These are phyloP conservation scores for Colostygia pectinataria DNA, from an alignment of 2,888 invertebrate genomes.

Conservation along the genomic window DNA sequence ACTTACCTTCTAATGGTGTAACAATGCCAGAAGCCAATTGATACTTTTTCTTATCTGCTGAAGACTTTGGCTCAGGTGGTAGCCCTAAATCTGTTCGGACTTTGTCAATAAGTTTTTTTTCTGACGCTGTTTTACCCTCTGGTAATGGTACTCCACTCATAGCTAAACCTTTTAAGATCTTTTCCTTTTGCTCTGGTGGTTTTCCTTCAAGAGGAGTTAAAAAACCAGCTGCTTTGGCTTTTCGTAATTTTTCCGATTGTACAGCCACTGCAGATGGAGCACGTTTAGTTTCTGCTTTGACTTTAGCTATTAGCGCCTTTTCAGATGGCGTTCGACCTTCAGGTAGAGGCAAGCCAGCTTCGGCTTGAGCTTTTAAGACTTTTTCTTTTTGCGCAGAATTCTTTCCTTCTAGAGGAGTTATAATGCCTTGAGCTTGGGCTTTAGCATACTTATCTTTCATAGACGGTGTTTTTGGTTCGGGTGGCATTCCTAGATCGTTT, in stretches of 20 bases:
- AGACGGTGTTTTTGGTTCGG: conserved; percentile 33
- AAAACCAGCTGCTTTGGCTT: too few species aligned
- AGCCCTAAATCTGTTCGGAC: too few species aligned
- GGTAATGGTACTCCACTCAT: too few species aligned
- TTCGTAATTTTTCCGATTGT: too few species aligned
- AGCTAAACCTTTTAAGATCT: conserved; percentile 1
- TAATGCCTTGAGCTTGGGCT: conserved; percentile 35
- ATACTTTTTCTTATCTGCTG: too few species aligned
- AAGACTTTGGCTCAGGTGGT: too few species aligned
- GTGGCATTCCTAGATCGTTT: conserved; percentile 36
- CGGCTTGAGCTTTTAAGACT: conserved; percentile 29
- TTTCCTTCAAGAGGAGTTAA: too few species aligned
- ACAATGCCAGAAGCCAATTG: conserved; percentile 34
- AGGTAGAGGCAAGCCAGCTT: conserved; percentile 38
- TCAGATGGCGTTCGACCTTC: conserved; percentile 39
- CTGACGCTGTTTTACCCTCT: too few species aligned
- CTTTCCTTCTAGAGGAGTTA: conserved; percentile 44
- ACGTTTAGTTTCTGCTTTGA: conserved; percentile 24
- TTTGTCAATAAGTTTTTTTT: too few species aligned
- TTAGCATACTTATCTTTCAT: conserved; percentile 33
- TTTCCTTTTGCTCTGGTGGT: conserved; percentile 33
- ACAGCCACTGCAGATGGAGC: conserved; percentile 6
- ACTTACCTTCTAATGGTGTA: conserved; percentile 32
- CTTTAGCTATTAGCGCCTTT: conserved; percentile 38
- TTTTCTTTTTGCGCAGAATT: conserved; percentile 38